Base-by-base conservation (phyloP, 2,113 vertebrate species). In the Silurus glanis region DNA sequence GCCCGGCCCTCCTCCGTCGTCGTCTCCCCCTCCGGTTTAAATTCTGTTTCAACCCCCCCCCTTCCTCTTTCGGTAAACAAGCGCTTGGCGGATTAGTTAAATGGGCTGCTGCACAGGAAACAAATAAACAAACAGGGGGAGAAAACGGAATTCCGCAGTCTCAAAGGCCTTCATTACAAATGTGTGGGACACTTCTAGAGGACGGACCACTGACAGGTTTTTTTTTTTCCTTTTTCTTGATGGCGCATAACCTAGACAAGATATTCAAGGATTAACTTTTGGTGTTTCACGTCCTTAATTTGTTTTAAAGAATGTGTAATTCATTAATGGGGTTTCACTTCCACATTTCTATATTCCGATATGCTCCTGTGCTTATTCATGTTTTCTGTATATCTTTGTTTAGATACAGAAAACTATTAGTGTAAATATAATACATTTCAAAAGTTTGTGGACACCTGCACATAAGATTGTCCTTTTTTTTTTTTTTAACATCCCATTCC, bases 1-100 rank as follows among this genome's bases (percentile, higher is more conserved):
- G 92, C 91, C 91, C 91, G 92, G 83, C 53, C 91, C 92, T 86
- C 88, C 91, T 85, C 80, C 81, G 49, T 53, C 80, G 47, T 67
- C 80, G 47, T 67, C 80, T 37, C 84, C 86, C 85, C 83, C 85
- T 90, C 86, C 83, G 87, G 91, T 92, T 91, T 91, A 93, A 92
- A 92, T 90, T 92, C 91, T 91, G 91, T 91, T 91, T 90, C 90
- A 92, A 90, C 91, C 23, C 59, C 84, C 25, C 59, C 55, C 67
- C 83, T 47, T 71, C 47, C 53, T 80, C 14, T 71, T 91, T 93
- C 89, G 82, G 91, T 91, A 95, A 95, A 95, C 94, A 95, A 94
- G 93, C 91, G 92, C 90, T 90, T 92, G 90, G 91, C 93, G 94
- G 94, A 95, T 95, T 94, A 94, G 94, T 94, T 94, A 95, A 95